Base-by-base conservation (phyloP, 2,797 vertebrate genomes). In the Platalea minor region DNA sequence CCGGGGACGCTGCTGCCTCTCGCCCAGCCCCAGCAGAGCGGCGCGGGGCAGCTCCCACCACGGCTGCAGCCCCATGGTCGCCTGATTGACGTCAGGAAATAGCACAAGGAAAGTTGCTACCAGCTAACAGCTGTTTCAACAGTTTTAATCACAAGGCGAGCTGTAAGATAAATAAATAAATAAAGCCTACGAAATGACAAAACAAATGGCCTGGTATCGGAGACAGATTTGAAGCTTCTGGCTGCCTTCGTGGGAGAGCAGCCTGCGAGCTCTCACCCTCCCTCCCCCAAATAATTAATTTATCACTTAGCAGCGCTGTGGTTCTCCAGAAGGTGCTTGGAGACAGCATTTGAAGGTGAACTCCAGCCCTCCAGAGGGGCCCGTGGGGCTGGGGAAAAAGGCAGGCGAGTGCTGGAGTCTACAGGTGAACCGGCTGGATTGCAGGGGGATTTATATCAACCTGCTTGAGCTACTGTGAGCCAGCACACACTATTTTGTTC, bases 201-300 rank as follows among this genome's bases (percentile, higher is more conserved):
- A 96, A 96, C 96, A 96, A 96, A 96, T 95, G 95, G 73, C 76
- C 83, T 79, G 79, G 67, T 95, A 90, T 8, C 2, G 1, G 50
- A 93, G 88, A 91, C 91, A 85, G 96, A 96, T 93, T 95, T 97
- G 90, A 95, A 94, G 96, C 89, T 96, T 85, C 93, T 95, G 89
- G 93, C 94, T 95, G 94, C 94, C 86, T 97, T 95, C 1, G 0
- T 75, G 81, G 92, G 77, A 96, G 91, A 95, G 94, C 93, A 94
- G 97, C 57, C 70, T 83, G 86, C 3, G 24, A 88, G 88, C 53
- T 93, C 80, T 73, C 91, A 20, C 86, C 76, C 83, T 46, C 73
- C 68, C 69, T 79, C 74, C 89, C 76, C 73, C 84, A 96, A 95
- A 97, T 97, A 97, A 97, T 97, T 97, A 97, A 97, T 96, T 95